Evolutionary conservation across 1,140 invertebrate genomes (phyloP).

Genomic region (Drosophila tsacasi): DNA sequence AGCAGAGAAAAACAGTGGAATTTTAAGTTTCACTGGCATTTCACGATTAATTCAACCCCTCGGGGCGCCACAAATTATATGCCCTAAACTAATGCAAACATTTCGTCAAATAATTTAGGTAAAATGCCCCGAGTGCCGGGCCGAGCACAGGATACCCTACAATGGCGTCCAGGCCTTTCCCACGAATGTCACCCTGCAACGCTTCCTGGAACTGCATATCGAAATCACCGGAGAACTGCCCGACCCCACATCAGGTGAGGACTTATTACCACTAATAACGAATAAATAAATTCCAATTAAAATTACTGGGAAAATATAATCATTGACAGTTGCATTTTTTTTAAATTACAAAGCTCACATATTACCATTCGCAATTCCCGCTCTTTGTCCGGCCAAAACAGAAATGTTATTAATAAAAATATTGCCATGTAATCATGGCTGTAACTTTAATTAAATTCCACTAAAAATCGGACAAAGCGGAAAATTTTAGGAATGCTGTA

Average conservation of each 20-base stretch:
- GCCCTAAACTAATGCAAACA: constrained; percentile 2
- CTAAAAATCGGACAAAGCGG: constrained; percentile 18
- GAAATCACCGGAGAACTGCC: constrained; percentile 96
- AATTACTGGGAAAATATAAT: neutral
- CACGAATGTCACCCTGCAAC: constrained; percentile 97
- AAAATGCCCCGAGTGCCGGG: constrained; percentile 99
- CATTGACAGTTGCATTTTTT: neutral
- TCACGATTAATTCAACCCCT: constrained; percentile 1
- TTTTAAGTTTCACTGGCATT: neutral
- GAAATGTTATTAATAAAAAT: constrained; percentile 62
- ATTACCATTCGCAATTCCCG: constrained; percentile 26
- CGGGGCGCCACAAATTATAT: neutral
- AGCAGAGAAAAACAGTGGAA: neutral
- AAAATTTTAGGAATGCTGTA: constrained; percentile 25
- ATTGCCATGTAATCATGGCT: constrained; percentile 38
- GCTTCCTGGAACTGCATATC: constrained; percentile 97
- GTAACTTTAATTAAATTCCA: constrained; percentile 76
- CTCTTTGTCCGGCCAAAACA: constrained; percentile 13
- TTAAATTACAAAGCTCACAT: constrained; percentile 9
- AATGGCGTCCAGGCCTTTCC: constrained; percentile 98
- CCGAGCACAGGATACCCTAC: constrained; percentile 98
- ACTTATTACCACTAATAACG: constrained; percentile 10
- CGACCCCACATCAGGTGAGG: constrained; percentile 91
- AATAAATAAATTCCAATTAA: constrained; percentile 13
- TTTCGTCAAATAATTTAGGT: constrained; percentile 87